These are phyloP conservation scores for Megamerina dolium DNA, from an alignment of 2,888 invertebrate species.

Conservation along the genomic window DNA sequence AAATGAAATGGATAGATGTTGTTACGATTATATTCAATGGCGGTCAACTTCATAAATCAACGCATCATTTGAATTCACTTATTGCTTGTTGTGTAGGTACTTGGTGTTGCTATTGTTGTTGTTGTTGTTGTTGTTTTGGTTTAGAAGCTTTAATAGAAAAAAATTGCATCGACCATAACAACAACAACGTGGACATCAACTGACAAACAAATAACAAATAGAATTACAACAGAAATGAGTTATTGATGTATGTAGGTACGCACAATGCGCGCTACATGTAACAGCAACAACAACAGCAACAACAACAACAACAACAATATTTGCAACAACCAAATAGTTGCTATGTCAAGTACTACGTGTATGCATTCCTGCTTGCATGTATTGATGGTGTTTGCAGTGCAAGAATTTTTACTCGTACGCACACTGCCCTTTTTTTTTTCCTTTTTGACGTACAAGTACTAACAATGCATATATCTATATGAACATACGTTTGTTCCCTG, in stretches of 20 bases:
- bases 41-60: constrained; percentile 17
- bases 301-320: too few relatives aligned
- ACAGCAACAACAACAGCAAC: too few relatives aligned
- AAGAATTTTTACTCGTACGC: constrained; percentile 1
- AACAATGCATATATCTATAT: constrained; percentile 4
- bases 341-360: background rate
- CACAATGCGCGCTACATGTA: too few relatives aligned
- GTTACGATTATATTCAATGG: constrained; percentile 5
- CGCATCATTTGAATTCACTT: constrained; percentile 4
- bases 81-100: too few relatives aligned
- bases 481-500: too few relatives aligned
- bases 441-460: background rate
- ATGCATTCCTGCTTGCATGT: background rate
- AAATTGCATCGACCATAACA: background rate
- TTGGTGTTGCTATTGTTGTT: too few relatives aligned
- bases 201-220: background rate
- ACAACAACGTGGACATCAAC: background rate
- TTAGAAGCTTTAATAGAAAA: background rate
- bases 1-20: background rate
- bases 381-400: background rate
- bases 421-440: too few relatives aligned
- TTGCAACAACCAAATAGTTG: too few relatives aligned
- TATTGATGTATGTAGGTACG: background rate
- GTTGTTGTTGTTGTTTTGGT: too few relatives aligned
- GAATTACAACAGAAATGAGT: background rate